Conservation (phyloP, 2,888 invertebrate species). For the Polydrusus tereticollis region DNA sequence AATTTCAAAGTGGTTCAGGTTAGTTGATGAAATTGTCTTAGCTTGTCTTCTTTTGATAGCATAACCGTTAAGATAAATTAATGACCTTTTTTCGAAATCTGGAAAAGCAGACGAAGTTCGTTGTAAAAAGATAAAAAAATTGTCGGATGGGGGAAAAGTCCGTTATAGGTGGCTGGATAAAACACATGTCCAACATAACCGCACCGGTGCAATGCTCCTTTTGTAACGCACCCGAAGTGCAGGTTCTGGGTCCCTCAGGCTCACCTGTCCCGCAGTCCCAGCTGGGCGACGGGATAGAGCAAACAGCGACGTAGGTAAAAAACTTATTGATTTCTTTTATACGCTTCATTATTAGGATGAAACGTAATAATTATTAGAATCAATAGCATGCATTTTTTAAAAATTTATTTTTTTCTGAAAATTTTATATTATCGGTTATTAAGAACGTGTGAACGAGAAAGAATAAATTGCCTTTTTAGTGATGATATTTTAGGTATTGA, state of each 20-base stretch:
- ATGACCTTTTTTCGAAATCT: background rate
- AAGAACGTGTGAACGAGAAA: too few species aligned
- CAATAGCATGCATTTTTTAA: too few species aligned
- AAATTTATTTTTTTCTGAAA: too few species aligned
- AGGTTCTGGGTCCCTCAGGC: conserved; percentile 35
- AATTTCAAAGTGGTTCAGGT: too few species aligned
- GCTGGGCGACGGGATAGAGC: conserved; percentile 32
- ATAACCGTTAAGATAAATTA: too few species aligned
- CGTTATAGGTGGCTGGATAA: conserved; percentile 48
- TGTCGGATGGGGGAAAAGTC: conserved; percentile 53
- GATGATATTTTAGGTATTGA: too few species aligned
- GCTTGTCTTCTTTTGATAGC: too few species aligned
- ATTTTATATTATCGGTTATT: too few species aligned
- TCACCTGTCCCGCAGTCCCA: conserved; percentile 45
- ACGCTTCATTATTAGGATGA: too few species aligned
- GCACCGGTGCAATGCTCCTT: conserved; percentile 30
- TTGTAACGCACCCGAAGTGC: conserved; percentile 47
- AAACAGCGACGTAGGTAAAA: background rate
- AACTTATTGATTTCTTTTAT: background rate
- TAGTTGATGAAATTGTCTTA: too few species aligned
- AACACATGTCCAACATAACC: conserved; percentile 53
- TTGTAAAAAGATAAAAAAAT: conserved; percentile 41
- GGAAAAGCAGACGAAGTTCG: conserved; percentile 21
- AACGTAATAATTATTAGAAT: too few species aligned
- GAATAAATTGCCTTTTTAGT: too few species aligned